Percentiles rank a stretch among this genome's conserved stretches.
phyloP scores from a whole-genome alignment of 1,140 invertebrate genomes.

The Pissodes strobi region DNA sequence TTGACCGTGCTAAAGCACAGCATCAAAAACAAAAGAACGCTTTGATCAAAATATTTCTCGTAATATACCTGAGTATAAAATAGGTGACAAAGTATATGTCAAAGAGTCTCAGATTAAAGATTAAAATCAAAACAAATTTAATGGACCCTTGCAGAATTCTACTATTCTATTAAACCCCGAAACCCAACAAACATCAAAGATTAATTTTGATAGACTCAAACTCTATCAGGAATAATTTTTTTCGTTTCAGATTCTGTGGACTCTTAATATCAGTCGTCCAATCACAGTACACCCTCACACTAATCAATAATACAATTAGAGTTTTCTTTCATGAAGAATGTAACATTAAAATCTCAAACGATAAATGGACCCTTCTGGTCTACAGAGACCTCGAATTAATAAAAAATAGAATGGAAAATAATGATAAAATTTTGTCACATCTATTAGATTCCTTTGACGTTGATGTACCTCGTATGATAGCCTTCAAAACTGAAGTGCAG shows the following conservation, averaged over 20 bases:
- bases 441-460: not conserved
- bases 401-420: conserved; percentile 8
- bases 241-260: conserved; percentile 17
- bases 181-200: conserved; percentile 7
- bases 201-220: conserved; percentile 23
- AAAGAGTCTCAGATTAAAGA: no score
- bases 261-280: no score
- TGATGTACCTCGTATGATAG: conserved; percentile 6
- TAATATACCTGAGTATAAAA: no score
- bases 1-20: conserved; percentile 22
- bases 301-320: conserved; percentile 14
- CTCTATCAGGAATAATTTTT: conserved; percentile 1
- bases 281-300: not conserved
- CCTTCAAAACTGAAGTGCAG: conserved; percentile 10
- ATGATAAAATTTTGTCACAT: conserved; percentile 17
- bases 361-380: conserved; percentile 31
- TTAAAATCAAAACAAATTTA: conserved; percentile 33
- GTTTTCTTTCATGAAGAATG: conserved; percentile 19
- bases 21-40: conserved; percentile 26
- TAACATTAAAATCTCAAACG: conserved; percentile 23
- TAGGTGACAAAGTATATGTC: no score
- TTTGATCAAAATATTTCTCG: no score
- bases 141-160: conserved; percentile 13
- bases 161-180: not conserved
- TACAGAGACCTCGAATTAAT: conserved; percentile 8